Conservation (phyloP, 2,797 vertebrate species). For the Aselliscus stoliczkanus region DNA sequence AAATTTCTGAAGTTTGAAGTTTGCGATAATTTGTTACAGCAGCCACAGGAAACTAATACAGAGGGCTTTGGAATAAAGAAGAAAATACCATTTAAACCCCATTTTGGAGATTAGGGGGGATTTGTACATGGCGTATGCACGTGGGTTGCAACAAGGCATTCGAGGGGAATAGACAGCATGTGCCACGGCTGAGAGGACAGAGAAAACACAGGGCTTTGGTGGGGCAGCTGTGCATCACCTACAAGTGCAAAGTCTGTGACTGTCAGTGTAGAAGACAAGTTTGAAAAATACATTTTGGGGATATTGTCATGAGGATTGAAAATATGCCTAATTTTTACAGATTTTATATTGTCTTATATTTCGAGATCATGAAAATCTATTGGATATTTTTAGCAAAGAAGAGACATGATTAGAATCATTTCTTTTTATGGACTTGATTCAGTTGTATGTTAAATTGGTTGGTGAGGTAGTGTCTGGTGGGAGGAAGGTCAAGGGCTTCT, state of each 20-base stretch:
- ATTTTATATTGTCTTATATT: background rate
- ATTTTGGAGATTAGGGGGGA: background rate
- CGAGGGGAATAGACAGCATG: background rate
- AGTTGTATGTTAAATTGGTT: background rate
- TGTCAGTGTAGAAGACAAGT: background rate
- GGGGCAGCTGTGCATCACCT: fast-evolving
- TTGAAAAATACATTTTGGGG: background rate
- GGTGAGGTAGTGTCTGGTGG: background rate
- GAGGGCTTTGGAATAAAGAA: background rate
- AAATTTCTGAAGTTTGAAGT: background rate
- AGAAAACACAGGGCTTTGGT: too few relatives aligned
- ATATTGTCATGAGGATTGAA: background rate
- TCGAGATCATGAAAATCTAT: background rate
- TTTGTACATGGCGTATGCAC: too few relatives aligned
- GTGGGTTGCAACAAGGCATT: background rate
- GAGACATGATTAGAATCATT: background rate
- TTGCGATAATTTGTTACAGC: background rate
- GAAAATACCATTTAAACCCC: background rate
- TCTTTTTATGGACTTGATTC: background rate
- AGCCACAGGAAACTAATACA: background rate
- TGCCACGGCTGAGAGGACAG: background rate
- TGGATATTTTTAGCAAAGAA: background rate
- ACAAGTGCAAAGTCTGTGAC: background rate
- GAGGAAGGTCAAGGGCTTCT: background rate
- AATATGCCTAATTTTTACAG: background rate